Conservation (phyloP, 2,888 invertebrate species). For the Vandiemenella viatica region DNA sequence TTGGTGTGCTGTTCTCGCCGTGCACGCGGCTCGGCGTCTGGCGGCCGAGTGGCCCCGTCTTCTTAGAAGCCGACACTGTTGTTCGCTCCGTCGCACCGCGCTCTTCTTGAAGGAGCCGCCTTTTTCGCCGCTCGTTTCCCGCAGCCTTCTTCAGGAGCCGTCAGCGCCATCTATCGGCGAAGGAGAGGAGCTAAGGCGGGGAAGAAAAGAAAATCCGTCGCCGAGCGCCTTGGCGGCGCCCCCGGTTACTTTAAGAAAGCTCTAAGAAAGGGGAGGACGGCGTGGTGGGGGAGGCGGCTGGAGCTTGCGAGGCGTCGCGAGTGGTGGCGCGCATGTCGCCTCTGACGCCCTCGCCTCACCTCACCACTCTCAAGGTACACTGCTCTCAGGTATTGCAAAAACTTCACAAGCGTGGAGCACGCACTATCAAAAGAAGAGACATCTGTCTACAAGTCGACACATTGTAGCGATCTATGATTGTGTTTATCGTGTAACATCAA, state of each 20-base stretch:
- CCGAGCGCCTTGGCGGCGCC: conserved; percentile 10
- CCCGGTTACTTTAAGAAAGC: conserved; percentile 15
- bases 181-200: conserved; percentile 9
- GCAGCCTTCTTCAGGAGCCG: conserved; percentile 4
- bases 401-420: too few species aligned
- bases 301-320: neutral
- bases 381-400: too few species aligned
- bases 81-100: too few species aligned
- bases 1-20: too few species aligned
- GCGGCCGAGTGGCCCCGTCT: neutral
- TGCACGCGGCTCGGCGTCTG: too few species aligned
- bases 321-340: neutral
- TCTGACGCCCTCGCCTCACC: neutral
- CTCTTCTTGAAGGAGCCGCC: too few species aligned
- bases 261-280: conserved; percentile 8
- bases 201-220: conserved; percentile 15
- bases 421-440: too few species aligned
- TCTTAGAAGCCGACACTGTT: neutral
- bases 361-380: neutral
- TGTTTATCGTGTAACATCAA: too few species aligned
- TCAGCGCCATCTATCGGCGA: conserved; percentile 15
- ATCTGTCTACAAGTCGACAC: too few species aligned
- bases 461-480: too few species aligned
- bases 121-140: conserved; percentile 3
- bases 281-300: neutral